Evolutionary conservation across 2,797 vertebrate species (phyloP).

Genomic region (Gobionotothen gibberifrons): DNA sequence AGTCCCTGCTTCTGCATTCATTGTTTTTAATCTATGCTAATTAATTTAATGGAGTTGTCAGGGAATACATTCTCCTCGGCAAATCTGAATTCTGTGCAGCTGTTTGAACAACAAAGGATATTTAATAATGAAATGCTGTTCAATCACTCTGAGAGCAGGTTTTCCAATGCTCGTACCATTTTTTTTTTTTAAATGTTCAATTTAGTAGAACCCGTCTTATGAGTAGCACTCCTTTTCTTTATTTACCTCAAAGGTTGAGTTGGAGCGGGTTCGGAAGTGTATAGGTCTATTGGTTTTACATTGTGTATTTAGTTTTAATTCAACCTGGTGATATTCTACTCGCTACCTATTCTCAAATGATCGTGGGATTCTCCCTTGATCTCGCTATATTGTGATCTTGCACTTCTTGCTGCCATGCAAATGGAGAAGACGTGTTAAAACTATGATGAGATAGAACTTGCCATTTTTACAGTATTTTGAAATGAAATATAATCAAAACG

Average conservation of each 20-base stretch:
- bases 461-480: too few relatives aligned
- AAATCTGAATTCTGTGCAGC: conserved; percentile 41
- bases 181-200: conserved; percentile 4
- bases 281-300: background rate
- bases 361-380: too few relatives aligned
- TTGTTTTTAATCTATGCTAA: conserved; percentile 76
- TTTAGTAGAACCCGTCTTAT: conserved; percentile 12
- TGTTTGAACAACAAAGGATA: conserved; percentile 46
- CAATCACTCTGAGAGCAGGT: conserved; percentile 26
- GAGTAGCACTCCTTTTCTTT: conserved; percentile 19
- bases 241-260: background rate
- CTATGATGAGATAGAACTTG: too few relatives aligned
- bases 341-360: too few relatives aligned
- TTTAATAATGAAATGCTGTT: conserved; percentile 56
- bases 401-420: too few relatives aligned
- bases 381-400: too few relatives aligned
- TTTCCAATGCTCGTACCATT: background rate
- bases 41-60: conserved; percentile 72
- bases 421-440: too few relatives aligned
- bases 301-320: background rate
- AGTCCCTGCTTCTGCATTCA: conserved; percentile 48
- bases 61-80: conserved; percentile 52
- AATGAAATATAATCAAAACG: too few relatives aligned
- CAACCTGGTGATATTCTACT: background rate
- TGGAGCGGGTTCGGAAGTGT: background rate